Conservation (phyloP, 2,113 vertebrate species). For the Zingel zingel region DNA sequence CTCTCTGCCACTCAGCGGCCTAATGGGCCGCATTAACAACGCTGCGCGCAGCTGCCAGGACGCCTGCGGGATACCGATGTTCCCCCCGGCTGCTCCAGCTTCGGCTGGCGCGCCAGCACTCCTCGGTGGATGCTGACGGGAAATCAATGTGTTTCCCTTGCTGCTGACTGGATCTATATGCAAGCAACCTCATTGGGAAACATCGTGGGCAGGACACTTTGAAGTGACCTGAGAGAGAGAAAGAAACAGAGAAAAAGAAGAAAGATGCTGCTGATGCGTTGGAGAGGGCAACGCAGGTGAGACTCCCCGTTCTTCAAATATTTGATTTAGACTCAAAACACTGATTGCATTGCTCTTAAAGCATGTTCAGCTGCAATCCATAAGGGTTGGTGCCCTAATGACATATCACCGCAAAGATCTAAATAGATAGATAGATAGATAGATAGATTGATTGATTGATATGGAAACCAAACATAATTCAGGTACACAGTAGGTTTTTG, state of each 20-base stretch:
- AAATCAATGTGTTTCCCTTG: constrained; percentile 82
- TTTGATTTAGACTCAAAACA: constrained; percentile 18
- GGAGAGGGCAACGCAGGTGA: constrained; percentile 21
- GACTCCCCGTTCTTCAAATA: neutral
- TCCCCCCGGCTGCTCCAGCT: constrained; percentile 61
- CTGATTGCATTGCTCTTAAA: constrained; percentile 8
- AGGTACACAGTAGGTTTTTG: constrained; percentile 33
- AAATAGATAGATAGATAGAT: no score
- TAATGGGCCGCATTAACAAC: constrained; percentile 82
- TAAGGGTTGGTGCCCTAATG: neutral
- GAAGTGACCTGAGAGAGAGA: constrained; percentile 43
- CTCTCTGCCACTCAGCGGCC: constrained; percentile 83
- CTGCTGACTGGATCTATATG: constrained; percentile 82
- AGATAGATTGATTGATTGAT: constrained; percentile 16
- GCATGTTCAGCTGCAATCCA: neutral
- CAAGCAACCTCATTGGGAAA: constrained; percentile 75
- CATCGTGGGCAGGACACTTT: constrained; percentile 66
- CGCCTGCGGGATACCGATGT: constrained; percentile 77
- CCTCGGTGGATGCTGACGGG: constrained; percentile 71
- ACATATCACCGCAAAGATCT: neutral
- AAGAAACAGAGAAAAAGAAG: neutral
- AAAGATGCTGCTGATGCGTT: constrained; percentile 15
- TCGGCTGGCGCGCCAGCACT: constrained; percentile 63
- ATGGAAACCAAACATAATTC: constrained; percentile 8
- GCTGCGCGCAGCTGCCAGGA: constrained; percentile 78